Evolutionary conservation across 2,888 invertebrate species (phyloP), one percentile per base, ranked within the genome.

Genomic region (Acrobasis consociella): DNA sequence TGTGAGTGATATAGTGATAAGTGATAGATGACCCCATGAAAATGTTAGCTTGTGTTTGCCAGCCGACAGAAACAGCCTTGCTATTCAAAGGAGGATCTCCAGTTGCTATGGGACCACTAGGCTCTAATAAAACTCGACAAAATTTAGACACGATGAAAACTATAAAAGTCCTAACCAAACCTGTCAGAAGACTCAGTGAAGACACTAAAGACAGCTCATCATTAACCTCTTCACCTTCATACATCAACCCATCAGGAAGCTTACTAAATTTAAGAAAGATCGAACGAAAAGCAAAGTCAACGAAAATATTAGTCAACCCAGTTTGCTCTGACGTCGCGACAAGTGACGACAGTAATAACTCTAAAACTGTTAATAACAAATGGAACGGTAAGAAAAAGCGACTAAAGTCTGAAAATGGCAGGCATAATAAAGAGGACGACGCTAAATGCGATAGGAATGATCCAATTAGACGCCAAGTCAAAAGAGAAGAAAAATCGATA

Each of bases 1-100:
- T 87, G 82, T 80, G 71, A 84, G 82, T 86, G 82, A 83, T 83
- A 76, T 79, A 84, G 81, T 81, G 69, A 71, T 81, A 83, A 76
- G 74, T 76, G 73, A 74, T 69, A 67, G 65, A 83, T 85, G 87
- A 83, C 73, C 65, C 65, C 69, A 79, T 83, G 72, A 93, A 89
- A 86, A 95, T 95, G 95, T 89, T 95, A 90, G 94, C 94, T 78
- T 95, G 95, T 89, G 94, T 95, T 72, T 95, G 95, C 83, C 95
- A 95, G 81, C 94, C 94, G 67, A 89, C 93, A 72, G 94, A 94
- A 77, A 93, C 94, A 69, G 91, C 91, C 62, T 78, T 93, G 76
- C 81, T 93, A 65, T 93, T 91, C 78, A 91, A 90, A 84, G 93
- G 93, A 80, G 91, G 92, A 76, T 87, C 90, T 75, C 89, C 93